Evolutionary conservation across 35 echinoderm and acorn worm genomes (phyloP).

Genomic region (Hemicentrotus pulcherrimus): DNA sequence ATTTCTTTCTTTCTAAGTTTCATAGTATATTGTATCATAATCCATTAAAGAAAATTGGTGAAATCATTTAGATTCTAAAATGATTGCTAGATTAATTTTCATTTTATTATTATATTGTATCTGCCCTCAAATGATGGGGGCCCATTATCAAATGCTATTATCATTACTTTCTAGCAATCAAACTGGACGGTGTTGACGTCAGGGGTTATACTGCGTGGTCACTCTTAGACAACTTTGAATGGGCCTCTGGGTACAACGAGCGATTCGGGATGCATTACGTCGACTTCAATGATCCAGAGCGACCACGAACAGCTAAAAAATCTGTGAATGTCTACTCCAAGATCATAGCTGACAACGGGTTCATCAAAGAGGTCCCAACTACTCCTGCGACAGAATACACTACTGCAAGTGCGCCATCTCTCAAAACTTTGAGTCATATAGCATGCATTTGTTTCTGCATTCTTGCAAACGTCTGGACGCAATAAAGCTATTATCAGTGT

Average conservation of each 20-base stretch:
- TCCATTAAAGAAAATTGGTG: neutral
- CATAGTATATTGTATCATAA: neutral
- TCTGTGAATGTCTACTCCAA: slow-evolving; percentile 64
- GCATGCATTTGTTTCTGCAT: neutral
- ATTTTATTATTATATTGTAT: neutral
- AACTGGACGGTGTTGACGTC: slow-evolving; percentile 63
- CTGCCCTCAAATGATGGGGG: neutral
- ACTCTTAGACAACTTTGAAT: slow-evolving; percentile 84
- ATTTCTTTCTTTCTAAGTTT: neutral
- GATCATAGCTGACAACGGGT: slow-evolving; percentile 69
- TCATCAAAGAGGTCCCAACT: slow-evolving; percentile 26
- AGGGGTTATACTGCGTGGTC: slow-evolving; percentile 79
- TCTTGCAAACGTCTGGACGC: neutral
- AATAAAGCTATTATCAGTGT: neutral
- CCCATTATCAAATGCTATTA: neutral
- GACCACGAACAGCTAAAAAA: slow-evolving; percentile 57
- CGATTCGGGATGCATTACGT: slow-evolving; percentile 81
- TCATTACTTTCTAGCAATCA: slow-evolving; percentile 54
- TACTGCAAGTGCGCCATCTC: slow-evolving; percentile 45
- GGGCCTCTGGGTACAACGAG: slow-evolving; percentile 71
- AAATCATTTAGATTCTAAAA: neutral
- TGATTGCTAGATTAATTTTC: neutral
- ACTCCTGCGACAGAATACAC: neutral
- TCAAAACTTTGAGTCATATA: neutral
- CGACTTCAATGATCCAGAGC: slow-evolving; percentile 66